A percentile compares a stretch with the other conserved stretches of the same genome.
Evolutionary conservation across 1,140 invertebrate genomes (phyloP).

Genomic region (Mya arenaria): DNA sequence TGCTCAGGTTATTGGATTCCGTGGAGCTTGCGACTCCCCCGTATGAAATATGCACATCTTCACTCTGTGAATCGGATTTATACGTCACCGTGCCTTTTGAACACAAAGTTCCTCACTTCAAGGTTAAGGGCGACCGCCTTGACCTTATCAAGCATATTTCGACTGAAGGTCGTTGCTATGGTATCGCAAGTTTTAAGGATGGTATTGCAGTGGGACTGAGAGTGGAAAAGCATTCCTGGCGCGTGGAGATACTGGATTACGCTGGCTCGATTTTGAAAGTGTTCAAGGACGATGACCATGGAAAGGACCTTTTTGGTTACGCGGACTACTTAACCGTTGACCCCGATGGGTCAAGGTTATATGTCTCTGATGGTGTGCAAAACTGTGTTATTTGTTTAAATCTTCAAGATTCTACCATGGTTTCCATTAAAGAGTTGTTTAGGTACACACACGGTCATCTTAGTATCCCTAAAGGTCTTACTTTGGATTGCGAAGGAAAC

Average conservation of each 20-base stretch:
- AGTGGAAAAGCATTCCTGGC: constrained; percentile 35
- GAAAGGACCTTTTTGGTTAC: constrained; percentile 27
- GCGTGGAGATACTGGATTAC: constrained; percentile 36
- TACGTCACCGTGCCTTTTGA: constrained; percentile 41
- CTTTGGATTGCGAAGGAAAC: constrained; percentile 23
- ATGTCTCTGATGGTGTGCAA: constrained; percentile 33
- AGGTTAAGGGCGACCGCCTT: constrained; percentile 1
- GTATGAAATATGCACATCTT: constrained; percentile 36
- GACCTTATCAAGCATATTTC: constrained; percentile 7
- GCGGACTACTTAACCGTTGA: constrained; percentile 41
- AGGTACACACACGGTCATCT: constrained; percentile 23
- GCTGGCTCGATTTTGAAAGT: constrained; percentile 28
- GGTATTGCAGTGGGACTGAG: constrained; percentile 34
- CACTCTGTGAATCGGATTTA: not conserved
- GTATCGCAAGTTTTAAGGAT: constrained; percentile 15
- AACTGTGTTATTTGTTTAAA: constrained; percentile 29
- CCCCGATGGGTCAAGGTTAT: constrained; percentile 11
- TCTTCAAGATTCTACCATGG: constrained; percentile 26
- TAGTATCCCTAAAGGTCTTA: constrained; percentile 33
- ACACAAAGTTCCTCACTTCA: constrained; percentile 20
- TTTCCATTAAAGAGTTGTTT: constrained; percentile 17
- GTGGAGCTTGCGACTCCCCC: constrained; percentile 7
- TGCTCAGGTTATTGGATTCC: constrained; percentile 28
- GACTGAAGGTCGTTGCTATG: constrained; percentile 47
- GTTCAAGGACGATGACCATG: constrained; percentile 33